phyloP scores from a whole-genome alignment of 2,888 invertebrate species.

The Bombyx huttoni region DNA sequence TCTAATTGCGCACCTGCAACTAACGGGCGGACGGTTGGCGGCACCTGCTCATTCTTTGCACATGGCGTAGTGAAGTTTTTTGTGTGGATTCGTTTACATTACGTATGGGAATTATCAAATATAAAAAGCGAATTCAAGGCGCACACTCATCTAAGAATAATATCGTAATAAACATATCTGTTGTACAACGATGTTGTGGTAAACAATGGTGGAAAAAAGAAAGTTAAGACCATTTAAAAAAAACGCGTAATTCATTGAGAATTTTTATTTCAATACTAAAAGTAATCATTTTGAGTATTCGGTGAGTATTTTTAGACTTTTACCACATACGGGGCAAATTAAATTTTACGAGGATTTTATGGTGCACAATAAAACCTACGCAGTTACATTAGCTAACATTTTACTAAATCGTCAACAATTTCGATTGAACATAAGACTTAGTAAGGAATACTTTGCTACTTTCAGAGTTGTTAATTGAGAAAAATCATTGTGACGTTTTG shows the following conservation, averaged over 20 bases:
- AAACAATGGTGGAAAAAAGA: too few species aligned
- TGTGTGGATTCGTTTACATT: conserved; percentile 45
- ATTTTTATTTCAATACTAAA: too few species aligned
- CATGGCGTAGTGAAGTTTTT: conserved; percentile 56
- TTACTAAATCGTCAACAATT: neutral
- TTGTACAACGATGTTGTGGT: too few species aligned
- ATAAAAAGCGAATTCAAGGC: neutral
- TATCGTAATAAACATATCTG: too few species aligned
- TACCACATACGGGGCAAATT: neutral
- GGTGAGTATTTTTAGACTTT: neutral
- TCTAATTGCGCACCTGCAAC: conserved; percentile 49
- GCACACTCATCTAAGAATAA: too few species aligned
- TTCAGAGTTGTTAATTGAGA: neutral
- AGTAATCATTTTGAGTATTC: too few species aligned
- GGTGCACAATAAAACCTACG: neutral
- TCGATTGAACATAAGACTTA: neutral
- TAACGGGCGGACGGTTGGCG: conserved; percentile 19
- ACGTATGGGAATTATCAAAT: conserved; percentile 4
- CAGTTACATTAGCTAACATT: neutral
- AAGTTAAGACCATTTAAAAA: too few species aligned
- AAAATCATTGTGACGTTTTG: too few species aligned
- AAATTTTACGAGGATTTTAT: neutral
- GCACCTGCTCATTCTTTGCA: conserved; percentile 57
- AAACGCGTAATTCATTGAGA: too few species aligned
- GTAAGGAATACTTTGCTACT: neutral